Evolutionary conservation across 2,888 invertebrate species (phyloP), one percentile per base, ranked within the genome.

Genomic region (Sinhomidia bicolor): DNA sequence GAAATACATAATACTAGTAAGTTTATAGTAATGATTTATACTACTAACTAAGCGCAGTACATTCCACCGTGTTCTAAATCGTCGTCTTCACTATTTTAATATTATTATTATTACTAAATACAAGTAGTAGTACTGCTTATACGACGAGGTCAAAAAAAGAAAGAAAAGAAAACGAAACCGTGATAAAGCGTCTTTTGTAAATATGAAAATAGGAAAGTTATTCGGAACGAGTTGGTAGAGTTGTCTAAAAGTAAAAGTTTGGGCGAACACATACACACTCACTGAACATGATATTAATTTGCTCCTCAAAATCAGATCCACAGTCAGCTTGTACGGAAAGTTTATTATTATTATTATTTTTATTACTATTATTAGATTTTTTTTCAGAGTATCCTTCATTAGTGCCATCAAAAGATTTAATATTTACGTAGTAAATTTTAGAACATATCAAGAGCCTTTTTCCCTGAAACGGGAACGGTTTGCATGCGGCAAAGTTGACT

Each of bases 331-430:
- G 6, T 5, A 36, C 12, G 9, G 47, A 74, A 47, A 51, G 51
- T 76, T 76, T 29, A 76, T 76, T 76, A 76, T 47, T n/a, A n/a
- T n/a, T n/a, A n/a, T n/a, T n/a, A n/a, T n/a, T n/a, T 76, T 76
- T 29, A 76, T 76, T 76, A 76, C 32, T n/a, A n/a, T n/a, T n/a
- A n/a, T n/a, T 36, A 36, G 36, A 17, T 47, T 76, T 17, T 71
- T 71, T 76, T 23, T 26, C n/a, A 14, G n/a, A n/a, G 14, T 76
- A 76, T 26, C n/a, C 76, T 76, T 76, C 51, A 51, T 76, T 76
- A 76, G 76, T 17, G 54, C 51, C 29, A 29, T 76, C 51, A 51
- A 76, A 51, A 51, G 29, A n/a, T 54, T 76, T 51, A 29, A 76
- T 76, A 76, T 51, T 51, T 51, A 51, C 29, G 51, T n/a, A 51